These are phyloP conservation scores for Paelopatides confundens DNA, from an alignment of 53 echinoderm and acorn worm species.

Conservation along the genomic window DNA sequence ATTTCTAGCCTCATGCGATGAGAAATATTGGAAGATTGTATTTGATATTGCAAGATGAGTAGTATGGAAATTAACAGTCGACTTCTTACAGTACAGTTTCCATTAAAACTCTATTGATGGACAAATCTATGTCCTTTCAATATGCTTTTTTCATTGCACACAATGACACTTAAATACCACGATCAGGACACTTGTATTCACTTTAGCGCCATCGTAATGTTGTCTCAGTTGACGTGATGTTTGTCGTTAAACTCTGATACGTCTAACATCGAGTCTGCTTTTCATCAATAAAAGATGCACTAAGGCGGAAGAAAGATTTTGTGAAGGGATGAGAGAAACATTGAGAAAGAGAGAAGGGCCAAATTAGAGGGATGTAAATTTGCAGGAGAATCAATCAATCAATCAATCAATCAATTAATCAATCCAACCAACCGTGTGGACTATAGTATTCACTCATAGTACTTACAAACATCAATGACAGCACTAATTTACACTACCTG, in stretches of 20 bases:
- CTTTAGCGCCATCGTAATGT: not conserved
- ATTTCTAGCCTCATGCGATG: no score
- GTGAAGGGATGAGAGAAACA: no score
- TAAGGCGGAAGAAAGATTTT: not conserved
- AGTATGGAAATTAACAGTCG: not conserved
- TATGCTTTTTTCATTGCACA: not conserved
- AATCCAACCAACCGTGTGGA: no score
- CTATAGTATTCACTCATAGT: no score
- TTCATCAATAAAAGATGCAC: not conserved
- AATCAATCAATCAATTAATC: no score
- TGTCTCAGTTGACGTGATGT: not conserved
- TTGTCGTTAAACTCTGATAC: not conserved
- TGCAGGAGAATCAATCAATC: no score
- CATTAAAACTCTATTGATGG: not conserved
- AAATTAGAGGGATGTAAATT: no score
- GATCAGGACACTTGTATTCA: not conserved
- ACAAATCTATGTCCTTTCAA: not conserved
- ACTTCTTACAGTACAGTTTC: not conserved
- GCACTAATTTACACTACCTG: no score
- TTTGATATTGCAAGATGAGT: no score
- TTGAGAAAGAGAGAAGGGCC: no score
- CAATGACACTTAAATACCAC: not conserved
- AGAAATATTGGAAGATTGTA: no score
- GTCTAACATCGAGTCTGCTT: not conserved
- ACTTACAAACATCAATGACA: no score